Evolutionary conservation across 1,140 invertebrate species (phyloP).

Genomic region (Rhyacophila brunnea): DNA sequence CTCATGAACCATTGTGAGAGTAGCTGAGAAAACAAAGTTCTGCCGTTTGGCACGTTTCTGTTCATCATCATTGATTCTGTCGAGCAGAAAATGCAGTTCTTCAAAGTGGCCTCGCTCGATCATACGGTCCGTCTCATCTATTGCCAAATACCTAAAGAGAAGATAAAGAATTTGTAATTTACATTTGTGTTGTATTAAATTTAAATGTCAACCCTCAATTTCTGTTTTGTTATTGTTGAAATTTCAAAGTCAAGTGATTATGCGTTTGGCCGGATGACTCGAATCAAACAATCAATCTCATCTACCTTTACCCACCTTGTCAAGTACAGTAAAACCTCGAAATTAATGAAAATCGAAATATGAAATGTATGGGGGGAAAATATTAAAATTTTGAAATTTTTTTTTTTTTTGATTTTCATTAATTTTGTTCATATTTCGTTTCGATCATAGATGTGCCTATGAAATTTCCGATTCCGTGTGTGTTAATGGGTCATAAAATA

Average conservation of each 20-base stretch:
- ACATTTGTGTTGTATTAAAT: neutral
- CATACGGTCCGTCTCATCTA: conserved; percentile 99
- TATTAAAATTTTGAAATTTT: too few relatives aligned
- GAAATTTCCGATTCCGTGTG: too few relatives aligned
- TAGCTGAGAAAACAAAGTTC: conserved; percentile 98
- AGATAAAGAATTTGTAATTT: neutral
- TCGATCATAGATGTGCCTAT: too few relatives aligned
- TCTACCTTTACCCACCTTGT: too few relatives aligned
- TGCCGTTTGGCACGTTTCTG: conserved; percentile 65
- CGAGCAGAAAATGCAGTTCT: conserved; percentile 82
- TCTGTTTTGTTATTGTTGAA: neutral
- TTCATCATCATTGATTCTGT: conserved; percentile 73
- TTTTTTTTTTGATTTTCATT: too few relatives aligned
- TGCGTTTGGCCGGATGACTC: neutral
- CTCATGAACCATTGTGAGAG: conserved; percentile 86
- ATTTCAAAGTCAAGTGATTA: neutral
- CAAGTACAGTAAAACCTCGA: too few relatives aligned
- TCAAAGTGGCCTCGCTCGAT: conserved; percentile 95
- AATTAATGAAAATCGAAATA: too few relatives aligned
- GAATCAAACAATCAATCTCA: neutral
- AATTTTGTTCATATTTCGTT: too few relatives aligned
- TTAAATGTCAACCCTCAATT: too few relatives aligned
- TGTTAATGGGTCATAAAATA: too few relatives aligned
- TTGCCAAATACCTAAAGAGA: conserved; percentile 72
- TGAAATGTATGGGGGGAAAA: too few relatives aligned